These are phyloP conservation scores for Tetramorium parvispinum DNA, from an alignment of 1,140 invertebrate genomes.

Conservation along the genomic window DNA sequence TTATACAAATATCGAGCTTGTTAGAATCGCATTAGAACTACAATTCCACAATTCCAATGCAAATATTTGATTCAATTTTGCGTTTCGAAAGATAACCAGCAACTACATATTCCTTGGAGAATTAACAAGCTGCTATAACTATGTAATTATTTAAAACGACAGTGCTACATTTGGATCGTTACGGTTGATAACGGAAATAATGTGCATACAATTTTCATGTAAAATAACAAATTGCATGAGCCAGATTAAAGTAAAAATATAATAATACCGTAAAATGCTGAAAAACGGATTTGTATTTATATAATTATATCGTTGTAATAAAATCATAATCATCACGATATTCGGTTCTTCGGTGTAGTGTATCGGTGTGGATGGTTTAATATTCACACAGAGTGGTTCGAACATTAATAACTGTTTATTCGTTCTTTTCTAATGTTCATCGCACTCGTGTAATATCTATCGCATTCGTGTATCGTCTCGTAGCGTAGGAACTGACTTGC, in stretches of 20 bases:
- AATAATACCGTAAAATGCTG: not conserved
- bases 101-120: not conserved
- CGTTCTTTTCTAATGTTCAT: too few relatives aligned
- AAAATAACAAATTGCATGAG: not conserved
- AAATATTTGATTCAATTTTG: not conserved
- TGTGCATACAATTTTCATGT: not conserved
- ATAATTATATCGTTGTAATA: not conserved
- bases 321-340: not conserved
- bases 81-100: not conserved
- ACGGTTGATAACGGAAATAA: not conserved
- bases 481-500: too few relatives aligned
- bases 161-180: not conserved
- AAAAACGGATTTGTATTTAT: not conserved
- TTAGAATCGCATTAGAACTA: conserved; percentile 3
- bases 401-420: too few relatives aligned
- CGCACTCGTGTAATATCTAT: too few relatives aligned
- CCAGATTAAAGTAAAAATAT: not conserved
- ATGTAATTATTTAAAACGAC: not conserved
- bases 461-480: too few relatives aligned
- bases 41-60: not conserved
- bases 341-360: too few relatives aligned
- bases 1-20: not conserved
- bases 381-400: too few relatives aligned
- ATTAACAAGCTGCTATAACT: not conserved
- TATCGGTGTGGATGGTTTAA: too few relatives aligned